These are phyloP conservation scores for Microplitis demolitor DNA, from an alignment of 1,140 invertebrate genomes.

Conservation along the genomic window DNA sequence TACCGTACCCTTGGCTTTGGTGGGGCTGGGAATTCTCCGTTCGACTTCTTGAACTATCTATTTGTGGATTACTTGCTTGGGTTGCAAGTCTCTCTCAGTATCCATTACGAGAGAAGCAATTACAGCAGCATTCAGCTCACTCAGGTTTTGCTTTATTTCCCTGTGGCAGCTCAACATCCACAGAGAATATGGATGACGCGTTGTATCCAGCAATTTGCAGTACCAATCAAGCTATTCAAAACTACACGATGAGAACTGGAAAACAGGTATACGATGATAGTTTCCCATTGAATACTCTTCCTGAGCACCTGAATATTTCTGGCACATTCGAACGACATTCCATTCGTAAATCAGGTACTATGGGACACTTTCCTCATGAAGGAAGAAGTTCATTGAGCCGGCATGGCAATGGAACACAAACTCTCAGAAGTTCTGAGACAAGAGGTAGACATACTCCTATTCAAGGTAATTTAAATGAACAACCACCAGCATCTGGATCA, in stretches of 20 bases:
- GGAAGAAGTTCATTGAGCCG: constrained; percentile 58
- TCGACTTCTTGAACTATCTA: constrained; percentile 80
- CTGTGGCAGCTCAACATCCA: constrained; percentile 76
- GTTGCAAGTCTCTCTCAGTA: constrained; percentile 72
- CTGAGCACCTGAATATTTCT: constrained; percentile 62
- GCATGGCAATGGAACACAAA: constrained; percentile 54
- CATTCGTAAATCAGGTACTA: constrained; percentile 60
- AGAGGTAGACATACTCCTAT: constrained; percentile 47
- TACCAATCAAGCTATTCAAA: constrained; percentile 82
- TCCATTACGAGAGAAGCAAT: constrained; percentile 60
- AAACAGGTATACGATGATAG: constrained; percentile 77
- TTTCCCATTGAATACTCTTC: constrained; percentile 64
- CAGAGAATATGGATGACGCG: constrained; percentile 67
- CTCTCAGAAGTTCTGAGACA: constrained; percentile 43
- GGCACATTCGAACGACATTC: constrained; percentile 61
- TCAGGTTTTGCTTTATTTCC: constrained; percentile 77
- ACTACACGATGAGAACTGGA: constrained; percentile 78
- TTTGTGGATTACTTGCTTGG: constrained; percentile 82
- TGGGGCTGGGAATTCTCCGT: constrained; percentile 88
- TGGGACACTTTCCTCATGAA: constrained; percentile 57
- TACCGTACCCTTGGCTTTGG: constrained; percentile 77
- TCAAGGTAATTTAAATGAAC: constrained; percentile 43
- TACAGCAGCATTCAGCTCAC: constrained; percentile 59
- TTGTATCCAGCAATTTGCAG: constrained; percentile 82
- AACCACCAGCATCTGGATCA: constrained; percentile 53